Conservation (phyloP, 2,113 vertebrate species). For the Oplegnathus fasciatus region DNA sequence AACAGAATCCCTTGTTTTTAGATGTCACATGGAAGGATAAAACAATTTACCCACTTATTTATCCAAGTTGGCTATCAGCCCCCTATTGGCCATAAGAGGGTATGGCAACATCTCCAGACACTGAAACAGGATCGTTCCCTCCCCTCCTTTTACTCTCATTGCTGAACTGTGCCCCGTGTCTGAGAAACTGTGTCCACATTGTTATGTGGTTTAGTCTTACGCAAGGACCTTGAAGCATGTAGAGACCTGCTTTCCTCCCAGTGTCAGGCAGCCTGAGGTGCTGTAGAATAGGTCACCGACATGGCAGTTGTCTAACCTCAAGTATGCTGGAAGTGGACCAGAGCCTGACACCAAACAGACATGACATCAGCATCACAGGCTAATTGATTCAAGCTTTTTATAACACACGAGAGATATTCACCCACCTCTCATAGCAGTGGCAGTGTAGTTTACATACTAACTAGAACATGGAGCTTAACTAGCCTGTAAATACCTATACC, state of each 20-base stretch:
- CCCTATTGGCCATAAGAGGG: conserved; percentile 30
- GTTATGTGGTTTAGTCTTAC: conserved; percentile 5
- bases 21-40: neutral
- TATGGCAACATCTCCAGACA: conserved; percentile 16
- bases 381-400: neutral
- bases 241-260: conserved; percentile 4
- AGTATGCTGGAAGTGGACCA: neutral
- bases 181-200: conserved; percentile 1
- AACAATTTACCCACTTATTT: neutral
- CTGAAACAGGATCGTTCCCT: neutral
- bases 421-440: neutral
- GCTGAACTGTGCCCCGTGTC: neutral
- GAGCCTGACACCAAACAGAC: conserved; percentile 6
- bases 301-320: conserved; percentile 35
- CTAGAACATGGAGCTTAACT: neutral
- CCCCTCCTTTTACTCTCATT: no score
- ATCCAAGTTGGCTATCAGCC: conserved; percentile 11
- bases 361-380: neutral
- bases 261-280: conserved; percentile 18
- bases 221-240: conserved; percentile 6
- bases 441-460: neutral
- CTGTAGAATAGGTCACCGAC: neutral
- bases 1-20: neutral
- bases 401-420: neutral
- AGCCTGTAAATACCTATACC: conserved; percentile 5